phyloP scores from a whole-genome alignment of 2,113 vertebrate genomes.

The Edolisoma coerulescens region DNA sequence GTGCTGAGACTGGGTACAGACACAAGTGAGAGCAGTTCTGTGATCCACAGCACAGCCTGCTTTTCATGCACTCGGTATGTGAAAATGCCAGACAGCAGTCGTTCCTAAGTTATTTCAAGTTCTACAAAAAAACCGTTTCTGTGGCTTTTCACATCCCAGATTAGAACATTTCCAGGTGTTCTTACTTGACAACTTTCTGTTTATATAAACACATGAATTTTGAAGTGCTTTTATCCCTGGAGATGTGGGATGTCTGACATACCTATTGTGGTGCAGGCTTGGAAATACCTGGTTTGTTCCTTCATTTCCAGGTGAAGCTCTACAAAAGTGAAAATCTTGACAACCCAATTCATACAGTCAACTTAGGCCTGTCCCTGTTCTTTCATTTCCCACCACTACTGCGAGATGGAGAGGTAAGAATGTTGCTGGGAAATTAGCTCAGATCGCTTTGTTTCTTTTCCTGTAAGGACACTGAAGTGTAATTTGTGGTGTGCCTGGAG shows the following conservation, averaged over 20 bases:
- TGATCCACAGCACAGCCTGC: not conserved
- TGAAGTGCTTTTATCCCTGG: not conserved
- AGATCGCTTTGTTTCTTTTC: not conserved
- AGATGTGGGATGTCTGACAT: not conserved
- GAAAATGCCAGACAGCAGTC: not conserved
- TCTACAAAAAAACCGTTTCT: not conserved
- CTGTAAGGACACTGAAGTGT: not conserved
- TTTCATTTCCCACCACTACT: conserved; percentile 96
- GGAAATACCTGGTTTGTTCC: not conserved
- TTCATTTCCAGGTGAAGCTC: conserved; percentile 85
- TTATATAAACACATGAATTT: not conserved
- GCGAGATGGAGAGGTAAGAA: conserved; percentile 89
- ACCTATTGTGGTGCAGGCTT: rapidly evolving
- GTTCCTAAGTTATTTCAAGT: not conserved
- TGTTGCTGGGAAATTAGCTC: not conserved
- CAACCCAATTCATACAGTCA: conserved; percentile 92
- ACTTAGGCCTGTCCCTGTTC: conserved; percentile 91
- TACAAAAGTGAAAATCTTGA: conserved; percentile 95
- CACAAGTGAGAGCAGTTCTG: not conserved
- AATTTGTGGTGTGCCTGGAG: not conserved
- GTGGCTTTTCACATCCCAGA: not conserved
- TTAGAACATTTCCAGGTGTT: not conserved
- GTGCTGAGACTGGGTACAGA: not conserved
- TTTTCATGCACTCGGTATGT: not conserved
- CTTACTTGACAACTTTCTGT: not conserved